These are phyloP conservation scores for Agrotis puta DNA, from an alignment of 2,888 invertebrate species.

Conservation along the genomic window DNA sequence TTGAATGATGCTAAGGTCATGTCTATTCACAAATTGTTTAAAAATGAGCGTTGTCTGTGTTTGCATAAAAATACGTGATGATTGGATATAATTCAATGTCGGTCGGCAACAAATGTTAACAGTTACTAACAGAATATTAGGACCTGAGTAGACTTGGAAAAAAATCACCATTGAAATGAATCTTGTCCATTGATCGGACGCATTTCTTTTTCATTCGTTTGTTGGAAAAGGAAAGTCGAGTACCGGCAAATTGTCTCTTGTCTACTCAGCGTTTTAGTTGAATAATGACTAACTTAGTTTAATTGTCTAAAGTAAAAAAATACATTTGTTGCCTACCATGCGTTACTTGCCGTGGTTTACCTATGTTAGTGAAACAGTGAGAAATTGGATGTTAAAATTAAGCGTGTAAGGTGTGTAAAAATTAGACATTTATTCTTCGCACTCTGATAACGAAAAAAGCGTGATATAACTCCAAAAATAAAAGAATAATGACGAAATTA, in stretches of 20 bases:
- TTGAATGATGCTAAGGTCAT: slow-evolving; percentile 19
- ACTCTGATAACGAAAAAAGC: slow-evolving; percentile 24
- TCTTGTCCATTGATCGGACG: background rate
- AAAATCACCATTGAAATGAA: background rate
- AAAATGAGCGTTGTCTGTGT: slow-evolving; percentile 60
- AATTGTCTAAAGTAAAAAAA: background rate
- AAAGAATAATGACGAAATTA: slow-evolving; percentile 14
- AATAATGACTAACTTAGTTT: slow-evolving; percentile 10
- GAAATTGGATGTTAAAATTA: slow-evolving; percentile 52
- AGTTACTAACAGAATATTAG: slow-evolving; percentile 16
- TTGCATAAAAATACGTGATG: slow-evolving; percentile 58
- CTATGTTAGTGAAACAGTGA: slow-evolving; percentile 46
- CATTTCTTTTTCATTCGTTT: background rate
- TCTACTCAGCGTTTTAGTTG: slow-evolving; percentile 9
- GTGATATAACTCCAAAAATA: slow-evolving; percentile 13
- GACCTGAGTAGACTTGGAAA: background rate
- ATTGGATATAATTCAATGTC: slow-evolving; percentile 58
- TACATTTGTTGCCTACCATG: slow-evolving; percentile 52
- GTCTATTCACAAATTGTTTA: slow-evolving; percentile 27
- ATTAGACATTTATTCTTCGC: slow-evolving; percentile 22
- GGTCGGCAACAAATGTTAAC: slow-evolving; percentile 40
- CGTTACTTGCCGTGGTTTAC: slow-evolving; percentile 53
- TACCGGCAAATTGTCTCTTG: background rate
- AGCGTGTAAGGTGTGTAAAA: slow-evolving; percentile 37
- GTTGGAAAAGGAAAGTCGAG: background rate